Conservation (phyloP, 2,113 vertebrate species). For the Scomber japonicus region DNA sequence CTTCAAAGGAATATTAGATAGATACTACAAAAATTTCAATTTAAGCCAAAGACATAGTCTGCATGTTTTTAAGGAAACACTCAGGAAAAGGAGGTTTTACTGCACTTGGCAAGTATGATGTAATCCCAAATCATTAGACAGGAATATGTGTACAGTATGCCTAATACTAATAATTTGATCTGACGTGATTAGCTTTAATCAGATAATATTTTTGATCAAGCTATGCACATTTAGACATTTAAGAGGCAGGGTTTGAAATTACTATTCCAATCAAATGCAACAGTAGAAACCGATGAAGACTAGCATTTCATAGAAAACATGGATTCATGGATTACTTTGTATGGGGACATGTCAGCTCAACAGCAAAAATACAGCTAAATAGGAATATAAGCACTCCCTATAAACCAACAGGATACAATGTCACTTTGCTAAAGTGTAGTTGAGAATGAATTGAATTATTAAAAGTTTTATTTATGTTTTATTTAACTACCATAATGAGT, state of each 20-base stretch:
- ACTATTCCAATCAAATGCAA: background rate
- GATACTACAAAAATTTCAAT: conserved; percentile 36
- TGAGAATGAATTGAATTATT: no score
- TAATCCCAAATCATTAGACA: conserved; percentile 11
- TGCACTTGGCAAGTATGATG: conserved; percentile 7
- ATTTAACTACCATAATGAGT: no score
- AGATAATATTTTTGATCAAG: background rate
- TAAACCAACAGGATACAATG: no score
- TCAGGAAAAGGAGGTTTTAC: conserved; percentile 17
- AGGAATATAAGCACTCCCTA: no score
- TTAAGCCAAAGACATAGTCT: conserved; percentile 30
- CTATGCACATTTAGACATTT: background rate
- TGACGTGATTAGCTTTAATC: conserved; percentile 4
- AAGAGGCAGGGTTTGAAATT: no score
- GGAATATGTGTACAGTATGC: background rate
- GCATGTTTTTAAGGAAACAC: background rate
- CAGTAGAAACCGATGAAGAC: background rate
- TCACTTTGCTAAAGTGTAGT: no score
- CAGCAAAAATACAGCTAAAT: no score
- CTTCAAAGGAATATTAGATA: conserved; percentile 63
- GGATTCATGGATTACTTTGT: background rate
- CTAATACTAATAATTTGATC: background rate
- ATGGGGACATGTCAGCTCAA: no score
- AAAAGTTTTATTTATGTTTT: no score
- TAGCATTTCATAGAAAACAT: background rate